A percentile compares a stretch with the other conserved stretches of the same genome.
Evolutionary conservation across 2,113 vertebrate species (phyloP).

Genomic region (Cnemophilus loriae): DNA sequence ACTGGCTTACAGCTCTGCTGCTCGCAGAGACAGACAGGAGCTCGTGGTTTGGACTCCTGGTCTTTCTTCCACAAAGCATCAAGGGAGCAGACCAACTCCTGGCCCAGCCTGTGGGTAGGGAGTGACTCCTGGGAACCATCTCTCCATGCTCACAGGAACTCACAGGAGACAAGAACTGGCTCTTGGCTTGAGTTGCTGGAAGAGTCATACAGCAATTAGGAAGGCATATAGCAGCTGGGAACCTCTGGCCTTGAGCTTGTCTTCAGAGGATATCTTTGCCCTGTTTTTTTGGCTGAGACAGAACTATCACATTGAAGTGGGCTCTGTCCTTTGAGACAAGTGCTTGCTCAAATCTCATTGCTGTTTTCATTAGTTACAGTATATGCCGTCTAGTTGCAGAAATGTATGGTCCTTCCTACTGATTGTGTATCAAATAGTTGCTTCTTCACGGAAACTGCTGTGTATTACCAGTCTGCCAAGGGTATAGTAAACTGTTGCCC

Average conservation of each 20-base stretch:
- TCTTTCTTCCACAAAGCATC: neutral
- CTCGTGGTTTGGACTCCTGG: neutral
- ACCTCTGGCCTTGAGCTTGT: neutral
- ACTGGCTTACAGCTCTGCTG: neutral
- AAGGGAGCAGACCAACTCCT: neutral
- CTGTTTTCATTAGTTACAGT: neutral
- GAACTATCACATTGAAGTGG: neutral
- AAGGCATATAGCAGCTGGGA: neutral
- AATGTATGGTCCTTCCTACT: neutral
- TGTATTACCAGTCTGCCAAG: neutral
- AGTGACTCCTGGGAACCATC: slow-evolving; percentile 44
- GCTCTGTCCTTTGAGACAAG: neutral
- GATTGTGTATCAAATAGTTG: neutral
- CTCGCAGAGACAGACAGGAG: neutral
- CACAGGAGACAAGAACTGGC: neutral
- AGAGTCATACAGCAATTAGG: neutral
- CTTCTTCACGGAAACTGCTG: neutral
- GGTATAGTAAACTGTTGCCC: neutral
- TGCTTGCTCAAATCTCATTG: neutral
- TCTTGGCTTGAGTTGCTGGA: neutral
- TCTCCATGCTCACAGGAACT: neutral
- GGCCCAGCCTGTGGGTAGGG: slow-evolving; percentile 16
- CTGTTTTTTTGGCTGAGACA: neutral
- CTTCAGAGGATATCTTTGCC: neutral
- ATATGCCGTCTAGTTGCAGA: neutral